These are phyloP conservation scores for Ranitomeya variabilis DNA, from an alignment of 2,113 vertebrate genomes.

Conservation along the genomic window DNA sequence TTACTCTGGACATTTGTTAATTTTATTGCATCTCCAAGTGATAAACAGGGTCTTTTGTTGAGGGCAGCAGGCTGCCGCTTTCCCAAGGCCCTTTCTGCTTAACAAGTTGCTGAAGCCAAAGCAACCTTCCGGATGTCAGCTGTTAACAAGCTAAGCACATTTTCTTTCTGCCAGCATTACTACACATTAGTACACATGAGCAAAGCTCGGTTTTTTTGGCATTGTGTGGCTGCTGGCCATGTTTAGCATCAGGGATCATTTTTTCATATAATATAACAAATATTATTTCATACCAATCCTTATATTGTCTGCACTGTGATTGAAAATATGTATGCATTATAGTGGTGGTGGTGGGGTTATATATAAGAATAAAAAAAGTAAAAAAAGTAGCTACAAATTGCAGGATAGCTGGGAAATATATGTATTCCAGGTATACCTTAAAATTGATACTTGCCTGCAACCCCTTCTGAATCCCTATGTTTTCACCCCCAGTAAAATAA, in stretches of 20 bases:
- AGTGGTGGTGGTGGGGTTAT: too few relatives aligned
- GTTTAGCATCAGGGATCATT: neutral
- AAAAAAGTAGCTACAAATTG: too few relatives aligned
- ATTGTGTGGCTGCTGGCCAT: conserved; percentile 14
- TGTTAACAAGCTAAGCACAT: conserved; percentile 60
- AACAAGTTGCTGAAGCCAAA: conserved; percentile 63
- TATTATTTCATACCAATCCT: neutral
- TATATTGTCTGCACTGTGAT: neutral
- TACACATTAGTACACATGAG: conserved; percentile 22
- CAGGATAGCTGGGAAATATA: too few relatives aligned
- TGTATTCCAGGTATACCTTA: too few relatives aligned
- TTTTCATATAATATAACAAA: neutral
- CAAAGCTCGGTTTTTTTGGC: conserved; percentile 11
- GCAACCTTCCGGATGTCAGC: conserved; percentile 55
- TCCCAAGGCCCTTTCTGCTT: conserved; percentile 63
- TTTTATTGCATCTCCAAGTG: conserved; percentile 83
- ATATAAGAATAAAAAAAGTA: too few relatives aligned
- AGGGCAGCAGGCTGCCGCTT: conserved; percentile 66
- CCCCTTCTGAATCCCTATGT: too few relatives aligned
- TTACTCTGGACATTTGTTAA: conserved; percentile 84
- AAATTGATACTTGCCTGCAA: too few relatives aligned
- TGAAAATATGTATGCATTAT: neutral
- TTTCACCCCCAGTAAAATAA: too few relatives aligned
- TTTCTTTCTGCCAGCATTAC: conserved; percentile 23
- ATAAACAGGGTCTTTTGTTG: conserved; percentile 80